Evolutionary conservation across 2,888 invertebrate genomes (phyloP).

Genomic region (Gasteruption jaculator): DNA sequence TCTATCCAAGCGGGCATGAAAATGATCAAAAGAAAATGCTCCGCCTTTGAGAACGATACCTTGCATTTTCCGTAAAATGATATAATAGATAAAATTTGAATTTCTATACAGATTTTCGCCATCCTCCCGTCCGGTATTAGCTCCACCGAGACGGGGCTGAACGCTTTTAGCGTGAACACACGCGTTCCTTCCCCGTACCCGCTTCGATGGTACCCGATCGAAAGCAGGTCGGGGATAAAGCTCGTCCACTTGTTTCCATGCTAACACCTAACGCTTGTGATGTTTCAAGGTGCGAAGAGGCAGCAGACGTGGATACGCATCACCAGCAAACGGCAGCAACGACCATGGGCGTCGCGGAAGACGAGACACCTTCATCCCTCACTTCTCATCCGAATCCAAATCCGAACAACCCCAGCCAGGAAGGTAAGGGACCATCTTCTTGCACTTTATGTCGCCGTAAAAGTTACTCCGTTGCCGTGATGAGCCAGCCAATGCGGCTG

Average conservation of each 20-base stretch:
- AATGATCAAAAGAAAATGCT: constrained; percentile 20
- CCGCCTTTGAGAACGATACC: too few species aligned
- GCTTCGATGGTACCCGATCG: too few species aligned
- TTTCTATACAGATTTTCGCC: too few species aligned
- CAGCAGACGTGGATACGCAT: constrained; percentile 47
- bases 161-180: too few species aligned
- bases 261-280: too few species aligned
- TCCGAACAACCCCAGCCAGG: constrained; percentile 41
- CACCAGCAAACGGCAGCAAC: constrained; percentile 44
- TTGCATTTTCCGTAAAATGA: too few species aligned
- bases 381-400: constrained; percentile 45
- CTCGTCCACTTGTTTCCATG: too few species aligned
- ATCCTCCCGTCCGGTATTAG: too few species aligned
- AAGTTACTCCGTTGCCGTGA: not conserved
- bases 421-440: constrained; percentile 37
- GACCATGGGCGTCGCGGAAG: constrained; percentile 49
- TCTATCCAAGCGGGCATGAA: constrained; percentile 20
- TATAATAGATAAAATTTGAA: too few species aligned
- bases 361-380: constrained; percentile 46
- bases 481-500: not conserved
- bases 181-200: too few species aligned
- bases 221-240: too few species aligned
- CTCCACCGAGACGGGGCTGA: too few species aligned
- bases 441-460: not conserved
- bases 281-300: constrained; percentile 44